Conservation (phyloP, 2,888 invertebrate genomes). For the Parasteatoda lunata region DNA sequence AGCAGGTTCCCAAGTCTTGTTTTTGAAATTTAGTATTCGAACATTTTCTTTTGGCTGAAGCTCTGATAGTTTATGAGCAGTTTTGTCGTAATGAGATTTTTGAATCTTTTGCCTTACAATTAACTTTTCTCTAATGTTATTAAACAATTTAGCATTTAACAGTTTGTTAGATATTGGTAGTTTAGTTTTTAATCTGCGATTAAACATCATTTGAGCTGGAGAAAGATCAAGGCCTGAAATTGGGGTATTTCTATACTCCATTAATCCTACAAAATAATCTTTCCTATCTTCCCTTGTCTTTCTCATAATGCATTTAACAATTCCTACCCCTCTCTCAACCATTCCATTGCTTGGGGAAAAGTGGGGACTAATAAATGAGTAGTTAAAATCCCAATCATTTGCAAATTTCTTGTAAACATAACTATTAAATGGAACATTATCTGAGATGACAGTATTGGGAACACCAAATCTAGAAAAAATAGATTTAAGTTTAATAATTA, state of each 20-base stretch:
- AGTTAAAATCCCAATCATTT: slow-evolving; percentile 18
- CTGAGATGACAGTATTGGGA: neutral
- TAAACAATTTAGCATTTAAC: neutral
- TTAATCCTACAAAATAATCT: slow-evolving; percentile 15
- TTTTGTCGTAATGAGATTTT: slow-evolving; percentile 13
- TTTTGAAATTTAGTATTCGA: neutral
- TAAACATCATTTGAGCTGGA: slow-evolving; percentile 9
- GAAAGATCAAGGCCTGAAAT: slow-evolving; percentile 12
- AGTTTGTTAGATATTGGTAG: neutral
- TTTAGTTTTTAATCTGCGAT: slow-evolving; percentile 9
- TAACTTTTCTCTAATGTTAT: slow-evolving; percentile 1
- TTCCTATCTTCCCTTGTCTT: slow-evolving; percentile 22
- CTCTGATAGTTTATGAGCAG: neutral
- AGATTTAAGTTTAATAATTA: slow-evolving; percentile 19
- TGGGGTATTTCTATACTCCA: slow-evolving; percentile 39
- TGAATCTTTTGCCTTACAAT: neutral
- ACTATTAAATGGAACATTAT: slow-evolving; percentile 33
- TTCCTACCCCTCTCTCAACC: slow-evolving; percentile 29
- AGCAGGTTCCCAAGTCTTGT: slow-evolving; percentile 4
- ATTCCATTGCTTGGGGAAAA: slow-evolving; percentile 24
- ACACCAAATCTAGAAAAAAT: slow-evolving; percentile 27
- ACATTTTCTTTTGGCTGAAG: neutral
- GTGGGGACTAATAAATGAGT: slow-evolving; percentile 5
- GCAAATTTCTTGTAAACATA: slow-evolving; percentile 6
- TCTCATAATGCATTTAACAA: slow-evolving; percentile 21